phyloP scores from a whole-genome alignment of 2,888 invertebrate genomes.

The Endomychus coccineus region DNA sequence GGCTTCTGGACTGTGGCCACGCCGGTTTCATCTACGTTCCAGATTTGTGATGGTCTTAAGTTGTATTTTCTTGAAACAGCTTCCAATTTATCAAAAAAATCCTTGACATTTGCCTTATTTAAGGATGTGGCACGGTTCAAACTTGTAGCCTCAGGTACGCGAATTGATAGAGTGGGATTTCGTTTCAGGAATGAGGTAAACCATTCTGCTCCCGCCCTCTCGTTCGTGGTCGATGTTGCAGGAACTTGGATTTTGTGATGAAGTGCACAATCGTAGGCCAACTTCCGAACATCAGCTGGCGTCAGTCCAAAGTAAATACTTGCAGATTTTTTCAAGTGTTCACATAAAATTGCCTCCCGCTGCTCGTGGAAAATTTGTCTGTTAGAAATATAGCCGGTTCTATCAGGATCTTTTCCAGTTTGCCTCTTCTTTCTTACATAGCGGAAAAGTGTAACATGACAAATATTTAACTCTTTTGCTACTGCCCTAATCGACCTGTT shows the following conservation, averaged over 20 bases:
- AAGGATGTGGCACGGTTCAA: slow-evolving; percentile 18
- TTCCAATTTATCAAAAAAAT: slow-evolving; percentile 14
- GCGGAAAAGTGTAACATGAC: too few species aligned
- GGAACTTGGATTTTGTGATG: slow-evolving; percentile 11
- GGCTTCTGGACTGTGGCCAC: slow-evolving; percentile 1
- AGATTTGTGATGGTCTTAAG: slow-evolving; percentile 10
- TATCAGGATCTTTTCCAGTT: too few species aligned
- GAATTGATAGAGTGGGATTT: slow-evolving; percentile 7
- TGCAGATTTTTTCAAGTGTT: slow-evolving; percentile 7
- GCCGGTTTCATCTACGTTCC: slow-evolving; percentile 13
- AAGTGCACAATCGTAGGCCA: slow-evolving; percentile 10
- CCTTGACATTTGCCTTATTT: slow-evolving; percentile 13
- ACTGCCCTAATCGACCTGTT: too few species aligned
- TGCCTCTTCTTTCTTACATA: too few species aligned
- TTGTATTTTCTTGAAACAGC: slow-evolving; percentile 9
- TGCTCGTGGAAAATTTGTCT: too few species aligned
- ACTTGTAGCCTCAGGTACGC: slow-evolving; percentile 14
- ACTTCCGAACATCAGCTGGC: slow-evolving; percentile 13
- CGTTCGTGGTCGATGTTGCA: slow-evolving; percentile 12
- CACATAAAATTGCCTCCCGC: too few species aligned
- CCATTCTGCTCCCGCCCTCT: slow-evolving; percentile 16
- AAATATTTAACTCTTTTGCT: too few species aligned
- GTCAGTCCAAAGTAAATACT: slow-evolving; percentile 9
- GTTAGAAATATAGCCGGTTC: too few species aligned
- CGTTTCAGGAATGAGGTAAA: slow-evolving; percentile 16